Percentiles rank a stretch among this genome's conserved stretches.
phyloP scores from a whole-genome alignment of 2,113 vertebrate genomes.

The Hippoglossus stenolepis region DNA sequence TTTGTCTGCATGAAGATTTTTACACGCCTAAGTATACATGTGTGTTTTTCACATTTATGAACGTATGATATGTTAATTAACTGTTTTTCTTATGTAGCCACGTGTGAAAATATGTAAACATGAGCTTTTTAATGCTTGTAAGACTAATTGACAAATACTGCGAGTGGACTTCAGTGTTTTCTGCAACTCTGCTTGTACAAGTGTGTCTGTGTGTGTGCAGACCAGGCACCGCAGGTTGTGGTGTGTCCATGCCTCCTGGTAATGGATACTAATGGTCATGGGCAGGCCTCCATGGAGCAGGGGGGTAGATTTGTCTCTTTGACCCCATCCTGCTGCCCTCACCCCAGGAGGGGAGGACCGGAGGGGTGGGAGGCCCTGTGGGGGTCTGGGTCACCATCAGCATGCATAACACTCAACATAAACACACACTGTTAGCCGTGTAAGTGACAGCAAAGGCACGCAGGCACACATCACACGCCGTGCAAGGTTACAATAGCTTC shows the following conservation, averaged over 20 bases:
- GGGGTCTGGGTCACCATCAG: constrained; percentile 76
- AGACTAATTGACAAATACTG: background rate
- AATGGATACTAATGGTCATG: constrained; percentile 78
- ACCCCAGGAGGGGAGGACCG: constrained; percentile 52
- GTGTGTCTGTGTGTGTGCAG: constrained; percentile 6
- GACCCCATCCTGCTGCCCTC: constrained; percentile 72
- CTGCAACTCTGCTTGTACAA: constrained; percentile 6
- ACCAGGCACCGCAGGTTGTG: constrained; percentile 14
- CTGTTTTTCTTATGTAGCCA: background rate
- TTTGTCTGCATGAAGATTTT: constrained; percentile 16
- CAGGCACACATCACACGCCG: constrained; percentile 19
- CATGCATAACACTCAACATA: constrained; percentile 73
- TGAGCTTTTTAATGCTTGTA: background rate
- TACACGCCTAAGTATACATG: background rate
- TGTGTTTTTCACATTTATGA: background rate
- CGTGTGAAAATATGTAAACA: background rate
- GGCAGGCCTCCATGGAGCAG: constrained; percentile 74
- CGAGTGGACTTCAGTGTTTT: background rate
- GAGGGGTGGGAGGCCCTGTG: constrained; percentile 50
- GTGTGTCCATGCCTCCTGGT: constrained; percentile 57
- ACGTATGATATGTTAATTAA: background rate
- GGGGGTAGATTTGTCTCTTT: constrained; percentile 67
- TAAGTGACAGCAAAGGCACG: constrained; percentile 36
- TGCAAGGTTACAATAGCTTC: background rate
- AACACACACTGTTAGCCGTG: constrained; percentile 56